Base-by-base conservation (phyloP, 2,113 vertebrate species). In the Upupa epops region DNA sequence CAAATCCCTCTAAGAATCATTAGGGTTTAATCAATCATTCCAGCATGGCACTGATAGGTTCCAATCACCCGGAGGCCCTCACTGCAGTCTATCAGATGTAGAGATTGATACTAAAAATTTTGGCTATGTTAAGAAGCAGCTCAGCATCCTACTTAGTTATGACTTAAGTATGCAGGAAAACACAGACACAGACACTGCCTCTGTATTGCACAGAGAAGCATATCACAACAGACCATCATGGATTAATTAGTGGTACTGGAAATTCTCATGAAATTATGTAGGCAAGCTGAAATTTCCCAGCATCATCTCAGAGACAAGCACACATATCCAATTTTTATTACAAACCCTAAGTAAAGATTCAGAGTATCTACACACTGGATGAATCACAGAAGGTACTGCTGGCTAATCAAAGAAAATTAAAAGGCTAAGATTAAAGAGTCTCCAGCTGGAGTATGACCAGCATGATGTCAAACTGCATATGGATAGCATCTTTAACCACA, bases 401-500 rank as follows among this genome's bases (percentile, higher is more conserved):
- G 86, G 86, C 65, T 94, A 86, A 94, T 91, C 60, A 88, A 7
- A 86, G 92, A 93, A 91, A 95, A 95, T 88, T 95, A 96, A 91
- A 94, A 94, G 90, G 65, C 88, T 86, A 75, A 40, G 54, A 92
- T 90, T 91, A 86, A 90, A 94, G 60, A 94, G 58, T 48, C 69
- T 74, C 49, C 92, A 92, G 88, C 85, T 81, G 93, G 69, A 93
- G 18, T 37, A 94, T 5, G 49, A 95, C 58, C 83, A 94, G 76
- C 49, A 74, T 61, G 61, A 95, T 89, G 92, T 94, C 92, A 91
- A 77, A 92, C 18, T 60, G 59, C 90, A 91, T 78, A 91, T 88
- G 93, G 93, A 94, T 46, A 93, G 56, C 88, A 88, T 90, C 88
- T 90, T 90, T 88, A 93, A 86, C 40, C 76, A 81, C 64, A 86